phyloP scores from a whole-genome alignment of 2,113 vertebrate species.

The Pelmatolapia mariae region DNA sequence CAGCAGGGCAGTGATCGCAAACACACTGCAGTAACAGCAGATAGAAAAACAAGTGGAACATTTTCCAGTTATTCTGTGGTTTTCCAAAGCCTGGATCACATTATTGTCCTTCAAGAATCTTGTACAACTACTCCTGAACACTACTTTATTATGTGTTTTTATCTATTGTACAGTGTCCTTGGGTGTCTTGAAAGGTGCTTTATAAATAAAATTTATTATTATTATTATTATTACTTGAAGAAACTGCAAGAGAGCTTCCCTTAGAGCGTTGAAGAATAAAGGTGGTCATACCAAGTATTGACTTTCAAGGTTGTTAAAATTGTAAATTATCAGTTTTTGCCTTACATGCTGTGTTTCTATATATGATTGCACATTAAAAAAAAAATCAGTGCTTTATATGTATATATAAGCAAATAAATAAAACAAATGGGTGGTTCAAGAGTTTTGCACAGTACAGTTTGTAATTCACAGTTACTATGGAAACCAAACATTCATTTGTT shows the following conservation, averaged over 20 bases:
- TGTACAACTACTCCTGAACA: neutral
- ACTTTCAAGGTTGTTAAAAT: neutral
- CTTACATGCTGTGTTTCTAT: neutral
- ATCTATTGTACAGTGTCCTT: neutral
- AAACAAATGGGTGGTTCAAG: neutral
- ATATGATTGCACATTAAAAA: neutral
- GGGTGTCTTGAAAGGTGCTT: rapidly evolving
- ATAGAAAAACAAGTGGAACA: neutral
- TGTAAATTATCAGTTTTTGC: neutral
- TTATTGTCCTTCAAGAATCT: neutral
- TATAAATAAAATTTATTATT: neutral
- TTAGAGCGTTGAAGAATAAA: neutral
- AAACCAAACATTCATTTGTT: neutral
- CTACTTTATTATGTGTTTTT: neutral
- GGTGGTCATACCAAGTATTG: neutral
- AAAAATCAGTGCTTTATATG: neutral
- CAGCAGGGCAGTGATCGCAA: neutral
- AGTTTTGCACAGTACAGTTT: neutral
- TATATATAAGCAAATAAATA: neutral
- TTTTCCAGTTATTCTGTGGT: neutral
- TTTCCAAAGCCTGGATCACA: neutral
- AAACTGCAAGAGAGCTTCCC: neutral
- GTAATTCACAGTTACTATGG: neutral
- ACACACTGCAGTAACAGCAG: neutral
- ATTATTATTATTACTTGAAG: neutral